Evolutionary conservation across 2,888 invertebrate genomes (phyloP).

Genomic region (Ptilodon capucinus): DNA sequence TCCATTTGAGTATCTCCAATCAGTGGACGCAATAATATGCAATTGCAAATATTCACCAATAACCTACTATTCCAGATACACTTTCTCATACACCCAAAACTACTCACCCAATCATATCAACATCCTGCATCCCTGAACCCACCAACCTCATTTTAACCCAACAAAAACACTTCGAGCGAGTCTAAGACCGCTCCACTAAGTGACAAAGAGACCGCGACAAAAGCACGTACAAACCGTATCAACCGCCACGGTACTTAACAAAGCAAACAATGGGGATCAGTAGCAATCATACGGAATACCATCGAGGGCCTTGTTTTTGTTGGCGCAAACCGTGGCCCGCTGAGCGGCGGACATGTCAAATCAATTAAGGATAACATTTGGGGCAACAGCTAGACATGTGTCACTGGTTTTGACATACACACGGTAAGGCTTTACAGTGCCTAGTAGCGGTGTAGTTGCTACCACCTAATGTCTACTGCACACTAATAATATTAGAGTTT

Average conservation of each 20-base stretch:
- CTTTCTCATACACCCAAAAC: background rate
- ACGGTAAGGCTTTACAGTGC: conserved; percentile 3
- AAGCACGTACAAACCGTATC: conserved; percentile 59
- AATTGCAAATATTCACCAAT: too few species aligned
- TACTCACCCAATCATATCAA: conserved; percentile 10
- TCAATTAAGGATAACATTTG: conserved; percentile 64
- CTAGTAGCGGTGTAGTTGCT: background rate
- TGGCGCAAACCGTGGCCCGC: conserved; percentile 47
- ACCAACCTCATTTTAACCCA: conserved; percentile 19
- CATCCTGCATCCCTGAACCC: conserved; percentile 8
- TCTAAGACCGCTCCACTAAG: conserved; percentile 49
- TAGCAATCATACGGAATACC: conserved; percentile 61
- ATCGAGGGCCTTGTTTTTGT: conserved; percentile 56
- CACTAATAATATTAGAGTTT: too few species aligned
- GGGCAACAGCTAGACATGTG: conserved; percentile 29
- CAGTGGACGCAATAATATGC: too few species aligned
- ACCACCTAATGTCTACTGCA: background rate
- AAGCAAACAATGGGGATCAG: conserved; percentile 66
- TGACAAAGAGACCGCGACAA: conserved; percentile 66
- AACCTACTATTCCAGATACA: background rate
- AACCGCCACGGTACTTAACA: conserved; percentile 66
- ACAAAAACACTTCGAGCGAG: conserved; percentile 36
- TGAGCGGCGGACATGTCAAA: conserved; percentile 60
- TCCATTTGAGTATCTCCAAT: too few species aligned
- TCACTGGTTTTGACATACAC: conserved; percentile 21